Base-by-base conservation (phyloP, 2,888 invertebrate species). In the Pogonocherus hispidulus region DNA sequence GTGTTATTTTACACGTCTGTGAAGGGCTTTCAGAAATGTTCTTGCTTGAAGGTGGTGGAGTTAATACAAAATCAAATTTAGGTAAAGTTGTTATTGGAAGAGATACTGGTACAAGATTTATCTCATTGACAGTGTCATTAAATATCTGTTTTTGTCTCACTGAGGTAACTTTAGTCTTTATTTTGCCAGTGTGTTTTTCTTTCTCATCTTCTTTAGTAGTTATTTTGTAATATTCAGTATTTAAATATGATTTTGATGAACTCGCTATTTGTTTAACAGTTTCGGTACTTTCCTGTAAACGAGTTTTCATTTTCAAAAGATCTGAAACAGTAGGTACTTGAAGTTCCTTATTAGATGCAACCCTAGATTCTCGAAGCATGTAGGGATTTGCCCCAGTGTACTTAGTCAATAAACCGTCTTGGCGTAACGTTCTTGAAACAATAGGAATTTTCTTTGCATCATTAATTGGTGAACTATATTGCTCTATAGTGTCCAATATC, bases 391-490 rank as follows among this genome's bases (percentile, higher is more conserved):
- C 80, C 16, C 81, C 81, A n/a, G 78, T 76, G 70, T 80, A 81
- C 66, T 75, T 79, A 3, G 81, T 75, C 67, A 81, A 70, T 55
- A 81, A 74, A 55, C 79, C 81, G 68, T 73, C 73, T 66, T 59
- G 69, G 49, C 71, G 64, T 51, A 64, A 60, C 54, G 69, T 83
- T 82, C 82, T 84, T 23, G 83, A 73, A 49, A 84, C 84, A n/a
- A 86, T 75, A 1, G 94, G 93, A 83, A 95, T 93, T 80, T 92
- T 92, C 80, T 91, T 92, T 1, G 93, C 94, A 83, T 95, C 95
- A 49, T 87, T 87, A 57, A 95, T 85, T 0, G 96, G 94, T 1
- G 95, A 93, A 0, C 94, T 92, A 85, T 93, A 94, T 77, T 92
- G 91, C 82, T 96, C 94, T 63, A 97, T 86, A 3, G 94, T 89